phyloP scores from a whole-genome alignment of 2,113 vertebrate species.

The Cheirogaleus medius region DNA sequence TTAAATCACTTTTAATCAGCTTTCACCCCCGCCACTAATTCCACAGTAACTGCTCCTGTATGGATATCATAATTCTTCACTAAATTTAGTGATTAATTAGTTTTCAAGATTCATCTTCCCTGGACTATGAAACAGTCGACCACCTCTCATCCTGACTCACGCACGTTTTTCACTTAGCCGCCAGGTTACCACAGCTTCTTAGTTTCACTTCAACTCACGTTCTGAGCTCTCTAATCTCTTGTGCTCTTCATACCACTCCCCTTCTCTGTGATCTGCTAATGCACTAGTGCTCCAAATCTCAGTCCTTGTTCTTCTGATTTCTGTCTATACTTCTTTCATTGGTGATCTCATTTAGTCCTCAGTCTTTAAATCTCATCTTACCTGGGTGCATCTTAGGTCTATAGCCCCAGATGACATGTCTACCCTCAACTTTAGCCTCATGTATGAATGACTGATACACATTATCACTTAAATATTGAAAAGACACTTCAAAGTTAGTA shows the following conservation, averaged over 20 bases:
- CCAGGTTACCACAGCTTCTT: not conserved
- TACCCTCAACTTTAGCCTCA: not conserved
- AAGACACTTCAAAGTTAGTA: not conserved
- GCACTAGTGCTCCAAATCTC: accelerated
- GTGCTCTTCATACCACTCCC: accelerated
- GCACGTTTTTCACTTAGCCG: not conserved
- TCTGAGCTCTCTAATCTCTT: not conserved
- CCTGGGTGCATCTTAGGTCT: not conserved
- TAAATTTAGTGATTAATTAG: not conserved
- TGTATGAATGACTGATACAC: not conserved
- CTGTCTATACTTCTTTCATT: not conserved
- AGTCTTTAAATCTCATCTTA: not conserved
- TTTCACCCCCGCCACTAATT: not conserved
- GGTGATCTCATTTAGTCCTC: not conserved
- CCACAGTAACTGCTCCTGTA: not conserved
- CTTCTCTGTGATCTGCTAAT: not conserved
- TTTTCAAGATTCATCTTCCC: not conserved
- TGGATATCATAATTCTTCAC: not conserved
- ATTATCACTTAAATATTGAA: not conserved
- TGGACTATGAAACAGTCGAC: not conserved
- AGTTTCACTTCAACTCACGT: not conserved
- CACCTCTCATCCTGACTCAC: not conserved
- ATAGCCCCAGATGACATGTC: not conserved
- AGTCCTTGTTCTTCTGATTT: not conserved
- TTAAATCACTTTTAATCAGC: not conserved